Base-by-base conservation (phyloP, 2,113 vertebrate genomes). In the Pterocles gutturalis region DNA sequence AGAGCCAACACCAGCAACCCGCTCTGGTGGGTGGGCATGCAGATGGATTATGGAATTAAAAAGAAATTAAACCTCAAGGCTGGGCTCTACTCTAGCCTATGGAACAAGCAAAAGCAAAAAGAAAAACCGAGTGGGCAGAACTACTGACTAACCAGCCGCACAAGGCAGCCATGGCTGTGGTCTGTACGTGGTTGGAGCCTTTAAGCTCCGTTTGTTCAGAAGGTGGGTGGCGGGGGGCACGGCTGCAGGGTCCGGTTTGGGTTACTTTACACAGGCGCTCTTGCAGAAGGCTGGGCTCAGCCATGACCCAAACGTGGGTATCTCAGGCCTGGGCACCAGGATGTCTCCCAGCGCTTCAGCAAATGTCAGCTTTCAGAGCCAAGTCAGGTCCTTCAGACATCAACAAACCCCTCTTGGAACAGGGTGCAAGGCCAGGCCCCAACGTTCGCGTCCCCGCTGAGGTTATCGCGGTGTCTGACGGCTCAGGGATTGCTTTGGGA, bases 1-100 rank as follows among this genome's bases (percentile, higher is more conserved):
- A 96, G 93, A 93, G 95, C 91, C n/a, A 1, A 95, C 81, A 97
- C 96, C 97, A 96, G 97, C 96, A 95, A 95, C 97, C 69, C 5
- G 38, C 93, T 96, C 71, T 10, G 16, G 93, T 87, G 84, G 87
- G 85, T 86, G 89, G 93, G 81, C 97, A 97, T 97, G 98, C 98
- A 97, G 95, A 94, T 33, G 87, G 94, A 90, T 91, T 66, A 95
- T 49, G 91, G 93, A 89, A 94, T 7, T 28, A 41, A 62, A 86
- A 73, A 95, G 96, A 66, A 87, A 94, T 18, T 61, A 79, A 96
- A 76, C 79, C 57, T 81, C 58, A 33, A 80, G 83, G 78, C 60
- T 43, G 19, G 69, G 93, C 78, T 94, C 81, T 73, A 75, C 71
- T 94, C 94, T 43, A 61, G 49, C 93, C 94, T 43, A 61, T 3